These are phyloP conservation scores for Sander lucioperca DNA, from an alignment of 2,113 vertebrate genomes.

Conservation along the genomic window DNA sequence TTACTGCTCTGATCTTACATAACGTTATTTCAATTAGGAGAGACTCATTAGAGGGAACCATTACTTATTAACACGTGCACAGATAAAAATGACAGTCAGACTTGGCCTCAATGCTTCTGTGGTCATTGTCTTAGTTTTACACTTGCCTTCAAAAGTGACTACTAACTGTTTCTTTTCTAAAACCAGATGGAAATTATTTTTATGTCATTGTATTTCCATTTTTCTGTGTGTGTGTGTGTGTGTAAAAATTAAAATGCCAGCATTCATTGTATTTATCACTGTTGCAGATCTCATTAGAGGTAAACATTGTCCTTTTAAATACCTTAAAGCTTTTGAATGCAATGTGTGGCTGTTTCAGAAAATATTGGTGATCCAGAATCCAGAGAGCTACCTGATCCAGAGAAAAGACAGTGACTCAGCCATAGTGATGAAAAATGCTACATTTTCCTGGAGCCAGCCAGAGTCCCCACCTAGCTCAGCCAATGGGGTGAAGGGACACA, in stretches of 20 bases:
- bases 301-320: not conserved
- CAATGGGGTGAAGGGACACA: constrained; percentile 7
- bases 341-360: constrained; percentile 77
- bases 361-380: constrained; percentile 85
- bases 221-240: too few relatives aligned
- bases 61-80: too few relatives aligned
- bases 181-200: too few relatives aligned
- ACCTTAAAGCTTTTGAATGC: not conserved
- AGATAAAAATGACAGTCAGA: too few relatives aligned
- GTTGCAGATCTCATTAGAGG: not conserved
- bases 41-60: too few relatives aligned
- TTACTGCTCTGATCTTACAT: not conserved
- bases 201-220: too few relatives aligned
- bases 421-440: constrained; percentile 84
- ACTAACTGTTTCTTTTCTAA: too few relatives aligned
- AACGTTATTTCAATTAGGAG: too few relatives aligned
- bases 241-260: too few relatives aligned
- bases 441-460: constrained; percentile 81
- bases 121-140: too few relatives aligned
- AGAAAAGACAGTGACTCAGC: constrained; percentile 74
- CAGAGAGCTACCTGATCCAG: constrained; percentile 82
- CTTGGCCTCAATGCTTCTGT: not conserved
- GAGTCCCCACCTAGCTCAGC: not conserved
- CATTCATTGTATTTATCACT: not conserved
- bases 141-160: too few relatives aligned